These are phyloP conservation scores for Nasonia vitripennis DNA, from an alignment of 1,140 invertebrate species.

Conservation along the genomic window DNA sequence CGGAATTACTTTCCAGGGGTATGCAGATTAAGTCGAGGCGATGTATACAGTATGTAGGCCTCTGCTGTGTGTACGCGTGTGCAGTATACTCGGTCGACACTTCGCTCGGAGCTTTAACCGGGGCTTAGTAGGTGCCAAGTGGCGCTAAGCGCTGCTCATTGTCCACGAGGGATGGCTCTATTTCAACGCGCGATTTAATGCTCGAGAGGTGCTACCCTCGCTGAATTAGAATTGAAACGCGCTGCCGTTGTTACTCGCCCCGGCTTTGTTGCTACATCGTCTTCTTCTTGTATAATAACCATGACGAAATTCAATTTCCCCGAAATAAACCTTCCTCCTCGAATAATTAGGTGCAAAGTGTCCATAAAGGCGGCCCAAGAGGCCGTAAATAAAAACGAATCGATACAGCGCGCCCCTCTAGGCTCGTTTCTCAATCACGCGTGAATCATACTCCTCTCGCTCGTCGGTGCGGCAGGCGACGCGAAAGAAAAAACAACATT, in stretches of 20 bases:
- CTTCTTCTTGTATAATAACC: not conserved
- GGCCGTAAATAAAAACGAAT: not conserved
- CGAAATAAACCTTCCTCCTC: not conserved
- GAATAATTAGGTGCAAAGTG: not conserved
- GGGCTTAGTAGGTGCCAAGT: slow-evolving; percentile 55
- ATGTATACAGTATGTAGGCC: not conserved
- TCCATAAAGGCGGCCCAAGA: not conserved
- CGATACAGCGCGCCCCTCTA: not conserved
- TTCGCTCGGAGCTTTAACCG: slow-evolving; percentile 50
- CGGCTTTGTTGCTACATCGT: no score
- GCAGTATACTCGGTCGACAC: slow-evolving; percentile 45
- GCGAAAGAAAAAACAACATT: slow-evolving; percentile 28
- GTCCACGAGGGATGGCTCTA: slow-evolving; percentile 59
- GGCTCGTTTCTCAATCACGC: slow-evolving; percentile 26
- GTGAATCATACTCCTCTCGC: slow-evolving; percentile 27
- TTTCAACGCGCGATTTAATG: slow-evolving; percentile 53
- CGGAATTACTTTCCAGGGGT: slow-evolving; percentile 58
- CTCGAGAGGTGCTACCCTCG: not conserved
- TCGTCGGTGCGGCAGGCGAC: no score
- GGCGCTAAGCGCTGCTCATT: slow-evolving; percentile 55
- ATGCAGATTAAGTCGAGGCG: slow-evolving; percentile 39
- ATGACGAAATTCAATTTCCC: no score
- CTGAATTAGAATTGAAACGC: slow-evolving; percentile 38
- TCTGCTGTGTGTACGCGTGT: not conserved
- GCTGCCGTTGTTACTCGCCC: not conserved